A percentile compares a stretch with the other conserved stretches of the same genome.
Evolutionary conservation across 2,113 vertebrate species (phyloP).

Genomic region (Notothenia coriiceps): DNA sequence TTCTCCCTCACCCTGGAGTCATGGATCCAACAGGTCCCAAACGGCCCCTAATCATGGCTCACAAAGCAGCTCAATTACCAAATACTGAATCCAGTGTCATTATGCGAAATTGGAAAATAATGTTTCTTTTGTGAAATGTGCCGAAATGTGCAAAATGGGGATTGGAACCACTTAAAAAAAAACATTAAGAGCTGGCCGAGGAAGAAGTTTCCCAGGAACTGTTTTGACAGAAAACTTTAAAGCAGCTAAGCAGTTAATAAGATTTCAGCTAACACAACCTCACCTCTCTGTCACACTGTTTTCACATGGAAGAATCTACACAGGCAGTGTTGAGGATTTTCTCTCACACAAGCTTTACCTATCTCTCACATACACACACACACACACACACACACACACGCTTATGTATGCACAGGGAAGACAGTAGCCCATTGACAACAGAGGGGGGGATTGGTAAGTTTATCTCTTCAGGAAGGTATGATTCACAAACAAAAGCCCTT

Average conservation of each 20-base stretch:
- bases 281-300: constrained; percentile 36
- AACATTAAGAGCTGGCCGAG: neutral
- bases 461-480: constrained; percentile 27
- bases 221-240: constrained; percentile 52
- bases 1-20: constrained; percentile 12
- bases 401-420: neutral
- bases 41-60: neutral
- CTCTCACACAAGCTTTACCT: neutral
- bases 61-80: constrained; percentile 3
- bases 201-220: constrained; percentile 26
- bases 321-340: constrained; percentile 6
- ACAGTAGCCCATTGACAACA: constrained; percentile 39
- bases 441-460: constrained; percentile 17
- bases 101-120: neutral
- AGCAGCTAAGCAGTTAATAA: constrained; percentile 57
- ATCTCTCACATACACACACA: neutral
- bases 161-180: neutral
- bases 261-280: constrained; percentile 58
- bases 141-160: constrained; percentile 19
- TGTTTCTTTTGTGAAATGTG: constrained; percentile 8
- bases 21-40: neutral
- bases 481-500: constrained; percentile 48
- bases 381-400: neutral
- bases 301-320: constrained; percentile 7
- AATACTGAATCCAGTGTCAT: neutral